These are phyloP conservation scores for Rotaria sp. DNA, from an alignment of 2,888 invertebrate species.

Conservation along the genomic window DNA sequence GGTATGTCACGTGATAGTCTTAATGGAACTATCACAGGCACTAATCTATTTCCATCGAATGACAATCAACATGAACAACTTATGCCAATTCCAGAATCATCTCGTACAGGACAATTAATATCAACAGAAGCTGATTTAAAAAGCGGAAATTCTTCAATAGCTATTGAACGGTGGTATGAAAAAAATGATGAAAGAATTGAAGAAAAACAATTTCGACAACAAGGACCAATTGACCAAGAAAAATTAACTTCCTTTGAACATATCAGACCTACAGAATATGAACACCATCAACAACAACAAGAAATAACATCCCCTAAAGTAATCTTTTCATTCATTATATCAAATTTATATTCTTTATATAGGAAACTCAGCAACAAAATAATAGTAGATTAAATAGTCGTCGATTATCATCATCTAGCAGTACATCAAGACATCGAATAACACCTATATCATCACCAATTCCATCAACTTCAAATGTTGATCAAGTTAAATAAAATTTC, in stretches of 20 bases:
- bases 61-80: neutral
- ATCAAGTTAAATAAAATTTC: neutral
- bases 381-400: neutral
- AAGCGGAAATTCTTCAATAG: neutral
- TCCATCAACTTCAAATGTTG: neutral
- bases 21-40: neutral
- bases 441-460: neutral
- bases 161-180: neutral
- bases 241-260: neutral
- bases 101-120: neutral
- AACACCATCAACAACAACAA: neutral
- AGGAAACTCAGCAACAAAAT: neutral
- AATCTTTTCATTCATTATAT: neutral
- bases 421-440: neutral
- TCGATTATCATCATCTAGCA: neutral
- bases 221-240: no score
- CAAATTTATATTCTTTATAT: neutral
- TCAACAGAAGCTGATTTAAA: neutral
- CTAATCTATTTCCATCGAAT: neutral
- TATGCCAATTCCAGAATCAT: neutral
- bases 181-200: neutral
- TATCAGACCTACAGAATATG: neutral
- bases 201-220: neutral
- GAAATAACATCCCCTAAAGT: neutral
- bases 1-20: constrained; percentile 11